A percentile compares a stretch with the other conserved stretches of the same genome.
phyloP scores from a whole-genome alignment of 2,888 invertebrate species.

The Terebella lapidaria region DNA sequence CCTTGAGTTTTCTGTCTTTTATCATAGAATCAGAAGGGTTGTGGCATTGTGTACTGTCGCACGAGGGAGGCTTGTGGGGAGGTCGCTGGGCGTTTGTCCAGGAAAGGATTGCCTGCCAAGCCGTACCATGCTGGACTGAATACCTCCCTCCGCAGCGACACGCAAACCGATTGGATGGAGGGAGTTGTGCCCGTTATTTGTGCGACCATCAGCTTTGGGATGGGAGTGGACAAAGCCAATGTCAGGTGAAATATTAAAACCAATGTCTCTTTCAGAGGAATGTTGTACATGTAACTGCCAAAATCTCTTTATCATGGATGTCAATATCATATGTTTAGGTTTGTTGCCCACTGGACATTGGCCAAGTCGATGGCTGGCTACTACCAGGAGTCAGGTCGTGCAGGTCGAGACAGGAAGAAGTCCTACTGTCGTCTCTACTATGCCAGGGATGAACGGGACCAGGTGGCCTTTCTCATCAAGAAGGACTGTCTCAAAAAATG shows the following conservation, averaged over 20 bases:
- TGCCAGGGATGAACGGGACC: constrained; percentile 72
- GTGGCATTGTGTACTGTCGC: constrained; percentile 92
- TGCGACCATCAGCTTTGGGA: constrained; percentile 97
- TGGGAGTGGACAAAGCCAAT: constrained; percentile 96
- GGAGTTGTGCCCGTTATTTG: constrained; percentile 85
- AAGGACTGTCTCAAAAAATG: constrained; percentile 28
- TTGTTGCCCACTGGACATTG: constrained; percentile 94
- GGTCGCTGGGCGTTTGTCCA: constrained; percentile 70
- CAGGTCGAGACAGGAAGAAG: constrained; percentile 87
- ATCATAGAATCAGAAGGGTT: constrained; percentile 54
- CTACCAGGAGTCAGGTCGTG: constrained; percentile 93
- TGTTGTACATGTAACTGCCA: too few relatives aligned
- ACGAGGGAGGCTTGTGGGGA: constrained; percentile 86
- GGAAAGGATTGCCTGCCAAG: constrained; percentile 63
- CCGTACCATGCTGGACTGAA: constrained; percentile 79
- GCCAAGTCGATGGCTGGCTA: constrained; percentile 93
- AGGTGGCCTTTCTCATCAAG: constrained; percentile 73
- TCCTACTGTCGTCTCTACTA: constrained; percentile 93
- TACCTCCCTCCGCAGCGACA: constrained; percentile 61
- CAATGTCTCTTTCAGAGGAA: too few relatives aligned
- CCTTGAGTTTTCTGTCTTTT: too few relatives aligned
- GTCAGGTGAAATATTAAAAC: constrained; percentile 62
- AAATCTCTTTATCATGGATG: too few relatives aligned
- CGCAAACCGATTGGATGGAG: constrained; percentile 85
- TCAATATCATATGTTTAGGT: too few relatives aligned